A percentile compares a stretch with the other conserved stretches of the same genome.
These are phyloP conservation scores for Apostichopus japonicus DNA, from an alignment of 35 echinoderm and acorn worm species.

Conservation along the genomic window DNA sequence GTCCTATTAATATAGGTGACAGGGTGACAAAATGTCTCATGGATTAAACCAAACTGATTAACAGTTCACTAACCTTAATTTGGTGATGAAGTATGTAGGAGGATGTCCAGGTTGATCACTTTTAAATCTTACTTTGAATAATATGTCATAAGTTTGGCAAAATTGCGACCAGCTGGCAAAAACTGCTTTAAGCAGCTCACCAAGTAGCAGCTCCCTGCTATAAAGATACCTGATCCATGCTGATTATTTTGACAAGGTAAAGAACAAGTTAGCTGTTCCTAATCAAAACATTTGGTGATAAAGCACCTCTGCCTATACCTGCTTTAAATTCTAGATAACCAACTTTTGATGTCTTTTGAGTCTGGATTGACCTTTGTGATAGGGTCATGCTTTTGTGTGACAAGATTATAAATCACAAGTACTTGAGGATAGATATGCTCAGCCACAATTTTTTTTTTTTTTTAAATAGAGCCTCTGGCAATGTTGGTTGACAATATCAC, in stretches of 20 bases:
- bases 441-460: neutral
- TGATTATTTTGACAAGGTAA: constrained; percentile 40
- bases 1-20: no score
- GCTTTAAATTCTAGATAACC: neutral
- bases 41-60: no score
- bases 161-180: no score
- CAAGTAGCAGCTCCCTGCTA: no score
- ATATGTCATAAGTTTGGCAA: no score
- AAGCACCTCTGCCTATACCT: constrained; percentile 3
- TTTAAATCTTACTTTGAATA: no score
- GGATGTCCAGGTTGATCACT: no score
- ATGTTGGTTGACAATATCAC: neutral
- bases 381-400: neutral
- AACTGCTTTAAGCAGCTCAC: no score
- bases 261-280: constrained; percentile 14
- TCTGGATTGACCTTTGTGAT: neutral
- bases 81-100: no score
- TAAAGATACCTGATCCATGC: neutral
- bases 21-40: no score
- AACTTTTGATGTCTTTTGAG: neutral
- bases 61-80: no score
- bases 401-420: neutral
- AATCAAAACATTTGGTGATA: constrained; percentile 41
- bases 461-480: neutral
- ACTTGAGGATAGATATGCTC: neutral